Conservation (phyloP, 2,888 invertebrate genomes). For the Luffia ferchaultella region DNA sequence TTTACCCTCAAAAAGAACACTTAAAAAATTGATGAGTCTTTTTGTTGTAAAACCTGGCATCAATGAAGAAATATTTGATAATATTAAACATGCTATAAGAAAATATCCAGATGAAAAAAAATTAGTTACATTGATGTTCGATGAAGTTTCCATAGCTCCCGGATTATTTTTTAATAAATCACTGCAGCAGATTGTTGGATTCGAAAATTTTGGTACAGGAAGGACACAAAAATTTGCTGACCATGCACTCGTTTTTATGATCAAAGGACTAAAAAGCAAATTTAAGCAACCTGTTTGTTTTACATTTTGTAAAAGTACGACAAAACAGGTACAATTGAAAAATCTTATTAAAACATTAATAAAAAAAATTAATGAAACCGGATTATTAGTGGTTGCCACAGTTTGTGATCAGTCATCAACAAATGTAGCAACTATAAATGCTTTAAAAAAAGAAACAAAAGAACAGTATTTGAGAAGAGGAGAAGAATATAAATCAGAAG, state of each 20-base stretch:
- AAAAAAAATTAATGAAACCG: not conserved
- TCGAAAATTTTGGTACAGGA: not conserved
- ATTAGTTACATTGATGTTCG: not conserved
- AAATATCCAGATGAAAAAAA: not conserved
- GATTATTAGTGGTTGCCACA: slow-evolving; percentile 2
- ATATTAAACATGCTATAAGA: not conserved
- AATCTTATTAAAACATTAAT: not conserved
- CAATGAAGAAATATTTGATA: not conserved
- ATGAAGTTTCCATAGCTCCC: not conserved
- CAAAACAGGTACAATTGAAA: slow-evolving; percentile 1
- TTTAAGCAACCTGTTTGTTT: slow-evolving; percentile 5
- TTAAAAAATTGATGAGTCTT: not conserved
- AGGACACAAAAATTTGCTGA: slow-evolving; percentile 2
- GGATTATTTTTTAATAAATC: not conserved
- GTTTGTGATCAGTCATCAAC: slow-evolving; percentile 11
- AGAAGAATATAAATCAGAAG: slow-evolving; percentile 1
- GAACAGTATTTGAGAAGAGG: slow-evolving; percentile 1
- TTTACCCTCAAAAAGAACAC: not conserved
- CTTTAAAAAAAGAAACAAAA: slow-evolving; percentile 8
- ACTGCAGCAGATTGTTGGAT: not conserved
- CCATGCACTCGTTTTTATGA: slow-evolving; percentile 5
- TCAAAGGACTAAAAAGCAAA: slow-evolving; percentile 2
- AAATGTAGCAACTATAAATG: slow-evolving; percentile 9
- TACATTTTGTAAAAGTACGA: slow-evolving; percentile 6
- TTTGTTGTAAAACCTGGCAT: not conserved